A percentile compares a stretch with the other conserved stretches of the same genome.
Evolutionary conservation across 1,140 invertebrate species (phyloP).

Genomic region (Hydropsyche tenuis): DNA sequence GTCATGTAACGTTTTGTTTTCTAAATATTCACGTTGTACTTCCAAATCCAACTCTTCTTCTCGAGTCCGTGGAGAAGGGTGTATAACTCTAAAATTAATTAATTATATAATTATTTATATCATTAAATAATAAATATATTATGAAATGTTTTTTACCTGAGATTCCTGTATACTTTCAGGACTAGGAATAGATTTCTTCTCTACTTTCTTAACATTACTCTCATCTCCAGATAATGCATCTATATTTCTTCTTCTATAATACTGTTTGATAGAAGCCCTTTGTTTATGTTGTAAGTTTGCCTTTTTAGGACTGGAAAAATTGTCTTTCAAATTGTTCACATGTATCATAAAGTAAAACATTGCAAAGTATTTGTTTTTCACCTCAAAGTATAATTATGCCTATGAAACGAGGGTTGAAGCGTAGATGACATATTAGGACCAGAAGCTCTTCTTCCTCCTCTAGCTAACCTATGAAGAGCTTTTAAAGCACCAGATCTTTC

Average conservation of each 20-base stretch:
- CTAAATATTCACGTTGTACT: constrained; percentile 44
- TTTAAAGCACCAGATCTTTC: constrained; percentile 46
- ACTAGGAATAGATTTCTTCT: constrained; percentile 33
- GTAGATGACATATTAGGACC: constrained; percentile 30
- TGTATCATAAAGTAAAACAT: not conserved
- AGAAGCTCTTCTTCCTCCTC: constrained; percentile 41
- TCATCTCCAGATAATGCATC: constrained; percentile 47
- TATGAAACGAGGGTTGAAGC: constrained; percentile 31
- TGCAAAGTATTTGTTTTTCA: not conserved
- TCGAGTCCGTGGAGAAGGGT: constrained; percentile 28
- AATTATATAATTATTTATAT: not conserved
- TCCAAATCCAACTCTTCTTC: constrained; percentile 44
- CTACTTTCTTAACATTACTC: constrained; percentile 31
- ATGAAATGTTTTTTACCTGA: constrained; percentile 33
- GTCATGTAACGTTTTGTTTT: constrained; percentile 37
- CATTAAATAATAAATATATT: constrained; percentile 1
- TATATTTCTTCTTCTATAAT: constrained; percentile 47
- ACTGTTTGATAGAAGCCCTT: constrained; percentile 46
- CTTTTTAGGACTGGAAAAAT: constrained; percentile 42
- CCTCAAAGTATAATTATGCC: constrained; percentile 45
- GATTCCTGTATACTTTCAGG: constrained; percentile 23
- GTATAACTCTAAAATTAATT: constrained; percentile 35
- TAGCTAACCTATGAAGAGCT: constrained; percentile 44
- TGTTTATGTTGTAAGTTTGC: constrained; percentile 35
- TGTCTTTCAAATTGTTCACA: not conserved